These are phyloP conservation scores for Pristionchus fissidentatus DNA, from an alignment of 2,888 invertebrate genomes.

Conservation along the genomic window DNA sequence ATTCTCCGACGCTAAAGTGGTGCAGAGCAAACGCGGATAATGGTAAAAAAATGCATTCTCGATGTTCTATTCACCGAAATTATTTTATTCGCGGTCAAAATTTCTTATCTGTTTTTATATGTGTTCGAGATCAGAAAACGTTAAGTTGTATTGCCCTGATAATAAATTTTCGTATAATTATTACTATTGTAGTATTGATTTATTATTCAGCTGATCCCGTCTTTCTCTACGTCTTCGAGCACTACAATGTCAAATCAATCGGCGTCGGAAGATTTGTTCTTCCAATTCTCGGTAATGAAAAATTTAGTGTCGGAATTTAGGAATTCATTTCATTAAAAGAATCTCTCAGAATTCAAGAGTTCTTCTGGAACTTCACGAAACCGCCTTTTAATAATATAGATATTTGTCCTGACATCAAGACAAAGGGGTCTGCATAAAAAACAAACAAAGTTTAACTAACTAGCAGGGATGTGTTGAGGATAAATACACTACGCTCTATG, in stretches of 20 bases:
- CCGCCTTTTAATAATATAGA: too few species aligned
- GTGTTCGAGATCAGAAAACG: not conserved
- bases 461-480: too few species aligned
- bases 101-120: not conserved
- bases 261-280: conserved; percentile 64
- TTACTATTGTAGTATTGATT: not conserved
- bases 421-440: too few species aligned
- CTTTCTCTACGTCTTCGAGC: conserved; percentile 66
- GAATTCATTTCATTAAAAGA: too few species aligned
- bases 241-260: conserved; percentile 62
- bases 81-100: too few species aligned
- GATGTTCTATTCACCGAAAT: too few species aligned
- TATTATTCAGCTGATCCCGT: conserved; percentile 52
- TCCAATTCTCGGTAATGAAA: conserved; percentile 60
- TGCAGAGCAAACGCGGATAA: conserved; percentile 9
- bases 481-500: too few species aligned
- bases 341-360: not conserved
- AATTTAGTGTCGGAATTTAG: not conserved
- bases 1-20: not conserved
- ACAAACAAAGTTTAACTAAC: too few species aligned
- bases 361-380: not conserved
- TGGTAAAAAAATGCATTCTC: too few species aligned
- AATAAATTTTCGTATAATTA: not conserved
- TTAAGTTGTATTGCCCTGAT: not conserved
- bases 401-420: too few species aligned